Percentiles rank a stretch among this genome's conserved stretches.
These are phyloP conservation scores for Sorex fumeus DNA, from an alignment of 2,113 vertebrate species.

Conservation along the genomic window DNA sequence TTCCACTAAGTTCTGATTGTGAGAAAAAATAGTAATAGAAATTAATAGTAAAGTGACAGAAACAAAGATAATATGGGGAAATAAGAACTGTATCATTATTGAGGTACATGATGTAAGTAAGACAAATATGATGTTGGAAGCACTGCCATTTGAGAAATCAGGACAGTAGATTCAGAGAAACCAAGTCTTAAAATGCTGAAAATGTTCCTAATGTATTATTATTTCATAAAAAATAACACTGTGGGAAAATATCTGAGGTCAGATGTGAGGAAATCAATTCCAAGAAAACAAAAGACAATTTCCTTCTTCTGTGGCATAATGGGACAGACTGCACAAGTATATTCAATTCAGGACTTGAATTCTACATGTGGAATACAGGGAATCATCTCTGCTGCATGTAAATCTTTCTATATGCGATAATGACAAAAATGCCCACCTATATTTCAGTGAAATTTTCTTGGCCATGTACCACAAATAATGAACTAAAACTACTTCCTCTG, in stretches of 20 bases:
- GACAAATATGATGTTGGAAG: background rate
- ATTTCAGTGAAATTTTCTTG: background rate
- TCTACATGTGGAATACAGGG: background rate
- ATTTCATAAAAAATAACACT: background rate
- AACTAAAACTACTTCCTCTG: background rate
- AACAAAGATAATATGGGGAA: background rate
- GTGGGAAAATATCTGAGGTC: background rate
- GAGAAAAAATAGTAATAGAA: background rate
- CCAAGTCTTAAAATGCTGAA: background rate
- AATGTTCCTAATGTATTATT: background rate
- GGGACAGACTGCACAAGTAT: background rate
- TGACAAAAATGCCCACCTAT: background rate
- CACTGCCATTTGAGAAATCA: background rate
- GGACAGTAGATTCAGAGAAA: background rate
- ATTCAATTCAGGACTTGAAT: background rate
- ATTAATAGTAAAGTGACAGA: background rate
- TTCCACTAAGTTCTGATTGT: background rate
- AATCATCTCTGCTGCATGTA: background rate
- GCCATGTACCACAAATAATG: background rate
- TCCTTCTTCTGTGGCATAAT: background rate
- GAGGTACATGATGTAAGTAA: background rate
- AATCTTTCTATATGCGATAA: background rate
- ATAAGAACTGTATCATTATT: background rate
- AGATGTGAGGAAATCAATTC: background rate
- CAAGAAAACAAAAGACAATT: background rate